phyloP scores from a whole-genome alignment of 1,140 invertebrate genomes.

The Eubasilissa regina region DNA sequence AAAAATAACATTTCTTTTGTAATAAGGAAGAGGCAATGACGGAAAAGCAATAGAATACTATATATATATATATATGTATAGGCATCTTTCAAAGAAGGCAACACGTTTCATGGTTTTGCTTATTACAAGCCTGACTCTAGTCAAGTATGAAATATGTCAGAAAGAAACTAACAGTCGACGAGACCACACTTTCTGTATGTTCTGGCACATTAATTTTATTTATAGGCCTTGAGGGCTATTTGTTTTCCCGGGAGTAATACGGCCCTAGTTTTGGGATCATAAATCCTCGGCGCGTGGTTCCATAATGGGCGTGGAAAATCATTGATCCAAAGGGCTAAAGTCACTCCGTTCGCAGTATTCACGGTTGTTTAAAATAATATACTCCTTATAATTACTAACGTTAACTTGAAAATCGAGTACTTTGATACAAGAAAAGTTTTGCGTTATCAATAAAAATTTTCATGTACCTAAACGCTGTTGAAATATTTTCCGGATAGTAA shows the following conservation, averaged over 20 bases:
- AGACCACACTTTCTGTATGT: constrained; percentile 20
- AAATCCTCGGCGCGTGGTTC: constrained; percentile 12
- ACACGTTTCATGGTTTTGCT: constrained; percentile 1
- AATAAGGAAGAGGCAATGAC: neutral
- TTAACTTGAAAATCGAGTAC: too few relatives aligned
- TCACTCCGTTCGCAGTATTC: neutral
- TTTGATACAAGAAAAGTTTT: too few relatives aligned
- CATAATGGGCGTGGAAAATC: constrained; percentile 23
- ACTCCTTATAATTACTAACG: too few relatives aligned
- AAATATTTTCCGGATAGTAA: too few relatives aligned
- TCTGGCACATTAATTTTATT: constrained; percentile 41
- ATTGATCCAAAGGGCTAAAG: constrained; percentile 14
- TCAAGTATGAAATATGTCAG: constrained; percentile 31
- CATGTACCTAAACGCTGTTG: too few relatives aligned
- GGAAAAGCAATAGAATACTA: neutral
- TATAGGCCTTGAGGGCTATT: constrained; percentile 31
- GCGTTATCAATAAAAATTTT: too few relatives aligned
- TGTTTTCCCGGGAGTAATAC: constrained; percentile 20
- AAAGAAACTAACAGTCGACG: constrained; percentile 17
- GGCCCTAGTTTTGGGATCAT: constrained; percentile 15
- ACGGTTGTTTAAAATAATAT: too few relatives aligned
- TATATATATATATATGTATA: neutral
- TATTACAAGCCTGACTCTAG: neutral
- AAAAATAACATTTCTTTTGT: neutral
- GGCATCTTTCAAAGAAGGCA: neutral